Evolutionary conservation across 2,888 invertebrate genomes (phyloP).

Genomic region (Sesia apiformis): DNA sequence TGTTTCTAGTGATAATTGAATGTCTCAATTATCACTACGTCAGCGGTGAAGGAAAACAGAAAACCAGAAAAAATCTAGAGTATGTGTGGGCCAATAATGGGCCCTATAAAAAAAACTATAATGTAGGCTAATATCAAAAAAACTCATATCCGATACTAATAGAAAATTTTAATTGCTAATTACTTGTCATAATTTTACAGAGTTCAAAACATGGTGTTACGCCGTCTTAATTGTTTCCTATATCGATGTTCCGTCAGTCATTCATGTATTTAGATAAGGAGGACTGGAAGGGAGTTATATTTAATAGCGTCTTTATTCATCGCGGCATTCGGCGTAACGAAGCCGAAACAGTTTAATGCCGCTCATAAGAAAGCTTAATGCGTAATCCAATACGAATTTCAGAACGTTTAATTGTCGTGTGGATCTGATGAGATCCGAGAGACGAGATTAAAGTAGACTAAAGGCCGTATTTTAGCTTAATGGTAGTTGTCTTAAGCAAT

Average conservation of each 20-base stretch:
- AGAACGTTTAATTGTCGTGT: conserved; percentile 34
- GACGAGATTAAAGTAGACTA: conserved; percentile 31
- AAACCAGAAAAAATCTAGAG: no score
- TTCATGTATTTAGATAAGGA: conserved; percentile 10
- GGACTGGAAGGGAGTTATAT: conserved; percentile 27
- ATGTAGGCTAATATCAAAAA: no score
- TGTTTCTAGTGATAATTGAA: no score
- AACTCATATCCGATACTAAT: no score
- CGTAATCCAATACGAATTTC: conserved; percentile 43
- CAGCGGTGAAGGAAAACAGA: no score
- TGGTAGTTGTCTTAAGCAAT: conserved; percentile 28
- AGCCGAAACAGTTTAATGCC: conserved; percentile 41
- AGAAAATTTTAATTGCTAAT: conserved; percentile 14
- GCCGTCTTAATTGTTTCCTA: conserved; percentile 26
- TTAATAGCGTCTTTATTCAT: conserved; percentile 47
- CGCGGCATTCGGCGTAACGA: conserved; percentile 30
- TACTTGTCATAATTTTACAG: conserved; percentile 11
- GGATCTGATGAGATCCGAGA: conserved; percentile 27
- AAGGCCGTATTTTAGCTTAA: conserved; percentile 43
- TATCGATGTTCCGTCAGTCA: conserved; percentile 19
- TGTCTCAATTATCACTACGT: no score
- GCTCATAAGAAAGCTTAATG: conserved; percentile 43
- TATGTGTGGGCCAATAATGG: no score
- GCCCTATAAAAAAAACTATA: no score
- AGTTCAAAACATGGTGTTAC: conserved; percentile 16